A percentile compares a stretch with the other conserved stretches of the same genome.
These are phyloP conservation scores for Acanthisitta chloris DNA, from an alignment of 2,113 vertebrate genomes.

Conservation along the genomic window DNA sequence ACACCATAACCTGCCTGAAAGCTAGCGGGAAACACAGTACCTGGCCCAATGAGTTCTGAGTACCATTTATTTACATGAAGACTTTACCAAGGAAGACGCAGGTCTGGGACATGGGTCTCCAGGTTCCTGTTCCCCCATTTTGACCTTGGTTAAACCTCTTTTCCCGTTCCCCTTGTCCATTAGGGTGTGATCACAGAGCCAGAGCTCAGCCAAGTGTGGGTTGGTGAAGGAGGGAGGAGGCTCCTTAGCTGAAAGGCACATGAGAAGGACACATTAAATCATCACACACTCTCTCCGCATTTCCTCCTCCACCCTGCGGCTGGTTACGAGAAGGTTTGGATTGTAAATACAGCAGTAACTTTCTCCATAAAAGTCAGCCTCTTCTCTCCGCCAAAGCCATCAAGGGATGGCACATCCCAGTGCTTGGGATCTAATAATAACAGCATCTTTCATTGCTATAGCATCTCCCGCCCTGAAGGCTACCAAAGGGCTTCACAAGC, in stretches of 20 bases:
- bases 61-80: background rate
- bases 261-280: constrained; percentile 50
- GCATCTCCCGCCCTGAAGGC: background rate
- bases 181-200: background rate
- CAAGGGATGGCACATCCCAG: constrained; percentile 36
- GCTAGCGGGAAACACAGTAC: background rate
- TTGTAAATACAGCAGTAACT: constrained; percentile 67
- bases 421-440: constrained; percentile 33
- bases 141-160: background rate
- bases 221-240: background rate
- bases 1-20: background rate
- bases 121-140: background rate
- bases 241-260: background rate
- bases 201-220: background rate
- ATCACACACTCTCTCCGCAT: background rate
- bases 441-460: background rate
- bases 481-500: background rate
- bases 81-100: background rate
- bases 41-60: rapidly evolving
- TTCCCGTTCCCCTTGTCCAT: rapidly evolving
- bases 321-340: constrained; percentile 51
- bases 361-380: constrained; percentile 62
- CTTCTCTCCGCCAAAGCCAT: background rate
- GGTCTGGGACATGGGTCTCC: background rate
- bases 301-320: constrained; percentile 45